These are phyloP conservation scores for Periparus ater DNA, from an alignment of 2,797 vertebrate species.

Conservation along the genomic window DNA sequence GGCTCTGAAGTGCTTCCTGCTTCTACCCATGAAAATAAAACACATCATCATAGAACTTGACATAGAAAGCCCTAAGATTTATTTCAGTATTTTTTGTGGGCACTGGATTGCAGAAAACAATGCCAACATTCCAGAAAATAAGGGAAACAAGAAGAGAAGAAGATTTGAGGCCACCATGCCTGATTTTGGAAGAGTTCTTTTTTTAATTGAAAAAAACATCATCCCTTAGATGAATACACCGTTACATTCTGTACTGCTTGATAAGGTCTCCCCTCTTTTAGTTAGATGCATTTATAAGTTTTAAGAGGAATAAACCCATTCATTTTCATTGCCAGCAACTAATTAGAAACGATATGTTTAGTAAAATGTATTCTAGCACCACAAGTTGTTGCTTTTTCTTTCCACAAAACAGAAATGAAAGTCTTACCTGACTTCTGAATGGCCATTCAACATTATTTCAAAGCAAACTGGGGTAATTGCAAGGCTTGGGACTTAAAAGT, in stretches of 20 bases:
- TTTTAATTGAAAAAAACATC: not conserved
- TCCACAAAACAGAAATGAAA: not conserved
- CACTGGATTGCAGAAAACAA: not conserved
- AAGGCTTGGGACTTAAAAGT: not conserved
- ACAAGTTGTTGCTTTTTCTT: not conserved
- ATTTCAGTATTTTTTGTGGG: not conserved
- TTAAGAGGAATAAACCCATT: not conserved
- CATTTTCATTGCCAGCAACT: not conserved
- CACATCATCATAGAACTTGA: accelerated
- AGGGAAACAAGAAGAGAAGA: not conserved
- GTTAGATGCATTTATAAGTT: not conserved
- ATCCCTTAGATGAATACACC: not conserved
- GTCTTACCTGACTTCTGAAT: not conserved
- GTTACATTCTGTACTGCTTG: not conserved
- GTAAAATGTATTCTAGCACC: not conserved
- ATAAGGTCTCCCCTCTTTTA: not conserved
- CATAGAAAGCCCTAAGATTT: accelerated
- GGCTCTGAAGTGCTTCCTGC: not conserved
- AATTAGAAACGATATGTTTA: not conserved
- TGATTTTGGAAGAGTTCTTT: not conserved
- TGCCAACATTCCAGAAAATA: not conserved
- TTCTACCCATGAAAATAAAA: not conserved
- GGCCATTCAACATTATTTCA: not conserved
- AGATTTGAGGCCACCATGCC: not conserved
- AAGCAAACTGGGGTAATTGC: not conserved